phyloP scores from a whole-genome alignment of 2,113 vertebrate genomes.

The Upupa epops region DNA sequence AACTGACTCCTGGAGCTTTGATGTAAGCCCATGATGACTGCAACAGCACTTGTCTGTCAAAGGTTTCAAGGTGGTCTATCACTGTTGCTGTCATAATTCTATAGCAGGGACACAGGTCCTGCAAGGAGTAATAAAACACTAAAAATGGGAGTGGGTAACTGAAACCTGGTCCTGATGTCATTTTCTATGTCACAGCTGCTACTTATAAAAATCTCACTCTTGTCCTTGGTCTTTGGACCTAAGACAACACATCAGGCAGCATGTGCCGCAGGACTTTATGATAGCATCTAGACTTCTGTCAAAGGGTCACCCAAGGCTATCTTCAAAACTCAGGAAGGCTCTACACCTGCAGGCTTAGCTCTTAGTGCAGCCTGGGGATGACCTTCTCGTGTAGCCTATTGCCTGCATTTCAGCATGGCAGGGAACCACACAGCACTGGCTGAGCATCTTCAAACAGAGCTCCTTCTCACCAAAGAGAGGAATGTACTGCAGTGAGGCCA shows the following conservation, averaged over 20 bases:
- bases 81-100: background rate
- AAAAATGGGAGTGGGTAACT: background rate
- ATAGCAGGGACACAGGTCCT: background rate
- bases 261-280: background rate
- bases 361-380: background rate
- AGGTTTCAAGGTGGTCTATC: background rate
- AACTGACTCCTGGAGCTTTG: background rate
- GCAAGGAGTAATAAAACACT: conserved; percentile 48
- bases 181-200: background rate
- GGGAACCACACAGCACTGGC: background rate
- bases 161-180: background rate
- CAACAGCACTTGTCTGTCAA: background rate
- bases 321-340: background rate
- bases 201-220: background rate
- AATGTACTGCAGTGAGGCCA: background rate
- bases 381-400: fast-evolving
- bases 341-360: background rate
- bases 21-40: background rate
- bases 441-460: background rate
- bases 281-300: background rate
- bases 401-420: too few species aligned
- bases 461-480: background rate
- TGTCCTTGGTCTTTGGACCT: conserved; percentile 47
- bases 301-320: background rate
- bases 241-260: background rate